A percentile compares a stretch with the other conserved stretches of the same genome.
Conservation (phyloP, 2,888 invertebrate genomes). For the Camptogramma bilineatum region DNA sequence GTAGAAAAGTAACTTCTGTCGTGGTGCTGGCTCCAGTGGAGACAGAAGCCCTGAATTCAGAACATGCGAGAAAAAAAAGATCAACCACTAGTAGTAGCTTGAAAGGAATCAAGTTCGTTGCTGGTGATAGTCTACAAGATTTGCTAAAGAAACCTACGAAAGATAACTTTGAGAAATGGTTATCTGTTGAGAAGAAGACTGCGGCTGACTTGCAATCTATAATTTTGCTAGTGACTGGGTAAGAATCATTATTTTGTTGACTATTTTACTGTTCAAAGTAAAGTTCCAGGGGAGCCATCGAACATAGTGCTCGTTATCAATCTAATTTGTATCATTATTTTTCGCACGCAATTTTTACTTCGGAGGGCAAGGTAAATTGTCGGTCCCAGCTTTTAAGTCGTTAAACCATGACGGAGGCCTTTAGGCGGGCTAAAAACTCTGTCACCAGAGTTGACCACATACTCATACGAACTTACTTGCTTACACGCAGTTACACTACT, state of each 20-base stretch:
- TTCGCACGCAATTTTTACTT: too few relatives aligned
- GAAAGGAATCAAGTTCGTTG: slow-evolving; percentile 90
- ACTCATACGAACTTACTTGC: too few relatives aligned
- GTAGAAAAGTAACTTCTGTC: slow-evolving; percentile 92
- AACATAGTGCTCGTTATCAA: too few relatives aligned
- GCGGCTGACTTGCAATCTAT: slow-evolving; percentile 92
- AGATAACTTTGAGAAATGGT: slow-evolving; percentile 92
- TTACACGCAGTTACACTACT: too few relatives aligned
- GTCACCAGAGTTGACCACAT: too few relatives aligned
- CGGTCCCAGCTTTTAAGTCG: too few relatives aligned
- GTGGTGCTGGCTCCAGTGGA: slow-evolving; percentile 94
- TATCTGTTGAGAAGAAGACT: slow-evolving; percentile 91
- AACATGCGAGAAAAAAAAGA: slow-evolving; percentile 82
- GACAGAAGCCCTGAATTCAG: slow-evolving; percentile 85
- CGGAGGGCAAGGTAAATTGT: too few relatives aligned
- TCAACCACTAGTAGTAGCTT: slow-evolving; percentile 80
- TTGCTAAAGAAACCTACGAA: slow-evolving; percentile 90
- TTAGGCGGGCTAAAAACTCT: too few relatives aligned
- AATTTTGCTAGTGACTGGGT: slow-evolving; percentile 93
- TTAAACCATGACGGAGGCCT: too few relatives aligned
- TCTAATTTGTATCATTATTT: too few relatives aligned
- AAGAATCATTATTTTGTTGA: slow-evolving; percentile 61
- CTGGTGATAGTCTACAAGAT: slow-evolving; percentile 90
- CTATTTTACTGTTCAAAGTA: too few relatives aligned
- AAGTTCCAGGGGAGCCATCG: too few relatives aligned